Conservation (phyloP, 1,140 invertebrate genomes). For the Drosophila malerkotliana region DNA sequence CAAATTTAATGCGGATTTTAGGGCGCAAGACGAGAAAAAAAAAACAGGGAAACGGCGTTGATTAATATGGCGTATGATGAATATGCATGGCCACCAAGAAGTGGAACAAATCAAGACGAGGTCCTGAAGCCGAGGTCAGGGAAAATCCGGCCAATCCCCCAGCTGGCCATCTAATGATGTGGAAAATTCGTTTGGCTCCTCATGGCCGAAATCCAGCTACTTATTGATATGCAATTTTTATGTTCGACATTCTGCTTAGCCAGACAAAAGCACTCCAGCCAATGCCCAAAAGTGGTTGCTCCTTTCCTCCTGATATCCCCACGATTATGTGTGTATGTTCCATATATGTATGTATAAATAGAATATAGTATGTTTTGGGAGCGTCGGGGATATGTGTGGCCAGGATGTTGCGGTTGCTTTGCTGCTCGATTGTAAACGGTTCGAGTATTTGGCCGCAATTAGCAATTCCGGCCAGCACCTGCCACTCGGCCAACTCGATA, state of each 20-base stretch:
- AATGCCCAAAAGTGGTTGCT: conserved; percentile 23
- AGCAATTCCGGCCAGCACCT: conserved; percentile 59
- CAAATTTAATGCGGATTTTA: conserved; percentile 31
- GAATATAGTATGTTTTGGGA: not conserved
- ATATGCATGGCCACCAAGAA: conserved; percentile 48
- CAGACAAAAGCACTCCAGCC: conserved; percentile 21
- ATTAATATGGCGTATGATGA: conserved; percentile 73
- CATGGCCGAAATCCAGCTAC: conserved; percentile 13
- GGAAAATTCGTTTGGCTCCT: conserved; percentile 61
- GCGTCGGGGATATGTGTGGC: conserved; percentile 24
- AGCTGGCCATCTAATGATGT: conserved; percentile 66
- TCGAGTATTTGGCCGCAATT: conserved; percentile 51
- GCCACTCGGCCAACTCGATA: conserved; percentile 45
- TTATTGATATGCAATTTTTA: conserved; percentile 47
- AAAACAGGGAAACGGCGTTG: conserved; percentile 34
- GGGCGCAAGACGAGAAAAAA: not conserved
- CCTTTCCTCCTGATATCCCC: conserved; percentile 1
- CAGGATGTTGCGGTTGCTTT: conserved; percentile 60
- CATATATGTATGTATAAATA: not conserved
- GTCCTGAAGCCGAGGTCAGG: not conserved
- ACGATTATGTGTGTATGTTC: not conserved
- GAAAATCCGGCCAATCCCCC: conserved; percentile 26
- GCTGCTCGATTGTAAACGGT: conserved; percentile 23
- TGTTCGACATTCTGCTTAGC: conserved; percentile 21
- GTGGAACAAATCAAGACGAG: not conserved